These are phyloP conservation scores for Peribatodes rhomboidaria DNA, from an alignment of 2,888 invertebrate genomes.

Conservation along the genomic window DNA sequence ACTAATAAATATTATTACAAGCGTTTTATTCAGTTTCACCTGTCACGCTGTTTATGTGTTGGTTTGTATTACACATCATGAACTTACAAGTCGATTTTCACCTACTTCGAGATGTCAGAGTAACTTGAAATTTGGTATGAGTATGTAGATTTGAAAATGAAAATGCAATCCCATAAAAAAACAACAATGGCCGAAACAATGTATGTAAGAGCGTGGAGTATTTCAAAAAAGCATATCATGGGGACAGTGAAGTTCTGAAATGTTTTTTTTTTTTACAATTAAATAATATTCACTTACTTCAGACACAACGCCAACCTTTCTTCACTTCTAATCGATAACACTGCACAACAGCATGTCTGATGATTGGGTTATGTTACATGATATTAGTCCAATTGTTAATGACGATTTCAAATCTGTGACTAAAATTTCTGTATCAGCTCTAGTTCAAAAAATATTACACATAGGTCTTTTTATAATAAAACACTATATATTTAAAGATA, in stretches of 20 bases:
- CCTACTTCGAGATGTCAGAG: constrained; percentile 8
- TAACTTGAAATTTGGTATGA: constrained; percentile 8
- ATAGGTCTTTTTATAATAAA: too few relatives aligned
- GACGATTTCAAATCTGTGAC: too few relatives aligned
- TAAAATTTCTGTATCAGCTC: too few relatives aligned
- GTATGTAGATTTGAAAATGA: constrained; percentile 7
- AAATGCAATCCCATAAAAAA: constrained; percentile 8
- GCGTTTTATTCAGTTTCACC: constrained; percentile 1
- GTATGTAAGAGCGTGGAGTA: constrained; percentile 5
- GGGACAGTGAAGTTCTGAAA: constrained; percentile 12
- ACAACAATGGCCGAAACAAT: constrained; percentile 8
- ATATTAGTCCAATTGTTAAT: too few relatives aligned
- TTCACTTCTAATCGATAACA: constrained; percentile 27
- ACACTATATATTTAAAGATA: too few relatives aligned
- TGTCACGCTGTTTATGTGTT: constrained; percentile 2
- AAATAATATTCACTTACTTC: constrained; percentile 26
- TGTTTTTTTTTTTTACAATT: constrained; percentile 20
- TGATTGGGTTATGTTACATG: too few relatives aligned
- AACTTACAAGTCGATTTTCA: constrained; percentile 6
- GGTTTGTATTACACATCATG: constrained; percentile 8
- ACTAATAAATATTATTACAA: constrained; percentile 8
- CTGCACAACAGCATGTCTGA: too few relatives aligned
- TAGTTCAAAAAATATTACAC: too few relatives aligned
- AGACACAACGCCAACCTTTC: constrained; percentile 26
- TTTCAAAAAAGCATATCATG: constrained; percentile 8